Evolutionary conservation across 2,888 invertebrate genomes (phyloP).

Genomic region (Bimastos eiseni): DNA sequence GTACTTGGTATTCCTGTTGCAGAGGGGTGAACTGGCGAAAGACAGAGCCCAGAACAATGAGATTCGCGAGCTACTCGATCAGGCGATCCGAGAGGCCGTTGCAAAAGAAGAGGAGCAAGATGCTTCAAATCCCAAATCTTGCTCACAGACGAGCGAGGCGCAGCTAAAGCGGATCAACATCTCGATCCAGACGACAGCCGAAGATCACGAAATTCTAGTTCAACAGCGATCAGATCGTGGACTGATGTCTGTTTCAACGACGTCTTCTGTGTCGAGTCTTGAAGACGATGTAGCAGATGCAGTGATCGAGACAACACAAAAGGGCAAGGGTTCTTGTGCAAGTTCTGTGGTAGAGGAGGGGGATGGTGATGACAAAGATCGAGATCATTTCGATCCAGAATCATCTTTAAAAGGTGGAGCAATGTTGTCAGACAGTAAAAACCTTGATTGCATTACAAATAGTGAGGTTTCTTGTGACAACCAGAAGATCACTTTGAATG

Average conservation of each 20-base stretch:
- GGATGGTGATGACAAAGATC: conserved; percentile 20
- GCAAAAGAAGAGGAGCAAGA: conserved; percentile 27
- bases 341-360: background rate
- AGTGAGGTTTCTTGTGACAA: background rate
- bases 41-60: conserved; percentile 41
- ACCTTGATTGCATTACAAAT: background rate
- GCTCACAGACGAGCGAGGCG: background rate
- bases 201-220: conserved; percentile 24
- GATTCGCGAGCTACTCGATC: conserved; percentile 39
- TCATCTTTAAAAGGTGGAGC: background rate
- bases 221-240: conserved; percentile 21
- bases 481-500: too few relatives aligned
- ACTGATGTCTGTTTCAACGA: background rate
- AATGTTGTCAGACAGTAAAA: background rate
- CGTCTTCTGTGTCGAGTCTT: conserved; percentile 4
- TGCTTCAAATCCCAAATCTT: background rate
- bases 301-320: background rate
- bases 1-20: background rate
- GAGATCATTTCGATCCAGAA: conserved; percentile 21
- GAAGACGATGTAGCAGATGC: background rate
- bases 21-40: conserved; percentile 45
- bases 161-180: conserved; percentile 25
- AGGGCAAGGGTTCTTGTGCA: background rate
- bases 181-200: conserved; percentile 26
- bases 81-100: conserved; percentile 34